Base-by-base conservation (phyloP, 2,888 invertebrate genomes). In the Lycophotia porphyrea region DNA sequence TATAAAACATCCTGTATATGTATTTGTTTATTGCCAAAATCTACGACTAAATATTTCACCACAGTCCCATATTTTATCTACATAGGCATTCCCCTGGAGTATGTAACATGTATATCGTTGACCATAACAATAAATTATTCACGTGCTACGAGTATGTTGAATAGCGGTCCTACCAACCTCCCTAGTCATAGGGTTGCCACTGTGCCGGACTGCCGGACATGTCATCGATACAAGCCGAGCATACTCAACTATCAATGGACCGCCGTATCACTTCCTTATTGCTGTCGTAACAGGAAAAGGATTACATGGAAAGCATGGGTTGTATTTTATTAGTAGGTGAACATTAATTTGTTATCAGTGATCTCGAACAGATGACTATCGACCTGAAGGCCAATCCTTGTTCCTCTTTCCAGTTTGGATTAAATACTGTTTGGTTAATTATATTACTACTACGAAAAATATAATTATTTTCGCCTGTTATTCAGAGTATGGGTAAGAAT, bases 71-170 rank as follows among this genome's bases (percentile, higher is more conserved):
- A 61, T 52, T 44, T 47, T 24, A 64, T 52, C 21, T n/a, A n/a
- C 7, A 18, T 52, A 58, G 31, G 7, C 49, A 47, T 47, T 36
- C 24, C 58, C n/a, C 11, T 34, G 39, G 47, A 47, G 36, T 47
- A 61, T 42, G 60, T 65, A 31, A 34, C 61, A 47, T 49, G 63
- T n/a, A 68, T 74, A 69, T 78, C 31, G 66, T 69, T 61, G 71
- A 75, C 75, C 78, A 81, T 76, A 87, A 76, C 71, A 79, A 76
- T 85, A 75, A 75, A 76, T 74, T 72, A 80, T 80, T 76, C 75
- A 74, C 68, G 55, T 81, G 64, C 75, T 77, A n/a, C n/a, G n/a
- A n/a, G n/a, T n/a, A 71, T 77, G 77, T 66, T 82, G 77, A 82
- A 82, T 71, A 70, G 68, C 47, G 52, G 52, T 63, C 60, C 61